A percentile compares a stretch with the other conserved stretches of the same genome.
phyloP scores from a whole-genome alignment of 1,140 invertebrate genomes.

The Drosophila auraria region DNA sequence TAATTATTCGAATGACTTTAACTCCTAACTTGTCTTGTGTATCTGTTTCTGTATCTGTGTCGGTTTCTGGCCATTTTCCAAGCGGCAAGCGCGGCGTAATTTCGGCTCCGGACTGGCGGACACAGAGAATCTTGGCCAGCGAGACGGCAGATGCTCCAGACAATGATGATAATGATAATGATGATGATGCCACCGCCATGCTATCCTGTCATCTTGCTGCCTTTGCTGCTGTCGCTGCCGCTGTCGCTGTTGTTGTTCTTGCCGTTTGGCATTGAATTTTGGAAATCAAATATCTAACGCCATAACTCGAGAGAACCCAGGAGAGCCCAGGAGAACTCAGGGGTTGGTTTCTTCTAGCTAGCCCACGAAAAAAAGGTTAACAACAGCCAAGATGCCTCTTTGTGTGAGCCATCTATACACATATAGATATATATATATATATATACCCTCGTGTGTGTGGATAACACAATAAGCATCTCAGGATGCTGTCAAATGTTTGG shows the following conservation, averaged over 20 bases:
- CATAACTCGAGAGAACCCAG: conserved; percentile 32
- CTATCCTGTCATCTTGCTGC: conserved; percentile 48
- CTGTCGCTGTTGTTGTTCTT: conserved; percentile 26
- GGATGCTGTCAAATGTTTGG: conserved; percentile 80
- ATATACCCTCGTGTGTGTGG: conserved; percentile 8
- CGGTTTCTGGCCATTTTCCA: conserved; percentile 39
- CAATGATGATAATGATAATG: conserved; percentile 25
- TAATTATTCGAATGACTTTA: not conserved
- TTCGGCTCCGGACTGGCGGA: conserved; percentile 22
- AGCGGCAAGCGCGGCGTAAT: conserved; percentile 22
- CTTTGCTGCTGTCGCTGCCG: not conserved
- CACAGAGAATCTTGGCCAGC: conserved; percentile 21
- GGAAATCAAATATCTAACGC: conserved; percentile 76
- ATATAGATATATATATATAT: not conserved
- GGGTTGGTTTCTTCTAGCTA: conserved; percentile 67
- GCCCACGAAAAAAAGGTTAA: conserved; percentile 63
- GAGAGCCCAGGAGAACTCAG: conserved; percentile 8
- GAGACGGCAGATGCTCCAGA: conserved; percentile 65
- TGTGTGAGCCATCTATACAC: conserved; percentile 7
- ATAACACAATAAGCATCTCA: conserved; percentile 73
- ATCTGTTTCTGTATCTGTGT: conserved; percentile 13
- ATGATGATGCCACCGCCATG: conserved; percentile 71
- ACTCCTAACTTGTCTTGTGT: not conserved
- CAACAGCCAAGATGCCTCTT: conserved; percentile 30
- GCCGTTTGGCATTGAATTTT: conserved; percentile 61